A percentile compares a stretch with the other conserved stretches of the same genome.
These are phyloP conservation scores for Hypercompe scribonia DNA, from an alignment of 2,888 invertebrate genomes.

Conservation along the genomic window DNA sequence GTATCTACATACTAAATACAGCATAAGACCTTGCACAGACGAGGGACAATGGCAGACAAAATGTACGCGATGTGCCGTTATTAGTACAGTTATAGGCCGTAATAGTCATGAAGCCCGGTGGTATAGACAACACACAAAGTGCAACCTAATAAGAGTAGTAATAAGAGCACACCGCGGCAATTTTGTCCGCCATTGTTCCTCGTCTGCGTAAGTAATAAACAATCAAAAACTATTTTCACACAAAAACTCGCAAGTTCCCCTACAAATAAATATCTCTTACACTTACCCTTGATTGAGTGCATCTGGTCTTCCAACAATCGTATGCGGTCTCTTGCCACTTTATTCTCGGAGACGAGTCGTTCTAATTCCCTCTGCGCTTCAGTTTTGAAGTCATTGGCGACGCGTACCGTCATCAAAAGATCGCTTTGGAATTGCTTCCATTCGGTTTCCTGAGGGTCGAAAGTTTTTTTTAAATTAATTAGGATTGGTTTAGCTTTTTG, in stretches of 20 bases:
- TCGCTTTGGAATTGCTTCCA: slow-evolving; percentile 98
- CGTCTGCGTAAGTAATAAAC: too few species aligned
- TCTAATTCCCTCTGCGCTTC: slow-evolving; percentile 95
- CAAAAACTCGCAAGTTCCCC: slow-evolving; percentile 27
- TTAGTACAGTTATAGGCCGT: too few species aligned
- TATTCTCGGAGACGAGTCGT: slow-evolving; percentile 93
- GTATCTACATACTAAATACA: not conserved
- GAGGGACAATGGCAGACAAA: too few species aligned
- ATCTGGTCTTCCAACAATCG: slow-evolving; percentile 92
- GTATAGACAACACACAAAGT: too few species aligned
- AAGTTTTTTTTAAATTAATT: not conserved
- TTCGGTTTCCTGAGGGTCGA: slow-evolving; percentile 88
- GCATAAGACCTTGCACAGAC: too few species aligned
- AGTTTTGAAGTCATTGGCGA: slow-evolving; percentile 98
- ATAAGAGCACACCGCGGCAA: too few species aligned
- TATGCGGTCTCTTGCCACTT: slow-evolving; percentile 91
- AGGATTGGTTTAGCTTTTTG: not conserved
- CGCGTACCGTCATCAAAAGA: slow-evolving; percentile 95
- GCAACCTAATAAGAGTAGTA: too few species aligned
- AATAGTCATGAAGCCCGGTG: too few species aligned
- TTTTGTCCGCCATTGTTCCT: too few species aligned
- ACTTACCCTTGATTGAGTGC: slow-evolving; percentile 91
- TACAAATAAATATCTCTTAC: slow-evolving; percentile 10
- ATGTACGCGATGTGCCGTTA: too few species aligned
- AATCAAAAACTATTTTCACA: not conserved